Conservation (phyloP, 2,113 vertebrate species). For the Thamnaconus septentrionalis region DNA sequence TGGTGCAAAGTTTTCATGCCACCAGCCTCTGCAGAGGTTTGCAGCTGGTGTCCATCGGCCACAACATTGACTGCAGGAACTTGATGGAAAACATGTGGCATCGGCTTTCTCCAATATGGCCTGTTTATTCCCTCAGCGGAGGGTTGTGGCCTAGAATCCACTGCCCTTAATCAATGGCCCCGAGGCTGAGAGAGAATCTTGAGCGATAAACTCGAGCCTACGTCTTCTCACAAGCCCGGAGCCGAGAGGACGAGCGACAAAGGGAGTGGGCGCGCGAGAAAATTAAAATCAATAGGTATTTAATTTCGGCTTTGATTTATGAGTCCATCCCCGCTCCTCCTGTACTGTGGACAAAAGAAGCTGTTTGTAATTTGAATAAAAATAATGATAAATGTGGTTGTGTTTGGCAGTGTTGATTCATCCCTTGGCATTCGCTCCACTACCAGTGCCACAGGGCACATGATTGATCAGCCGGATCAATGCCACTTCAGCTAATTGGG, state of each 20-base stretch:
- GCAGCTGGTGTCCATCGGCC: constrained; percentile 7
- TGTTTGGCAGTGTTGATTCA: constrained; percentile 38
- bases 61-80: constrained; percentile 40
- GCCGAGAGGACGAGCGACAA: no score
- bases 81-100: constrained; percentile 37
- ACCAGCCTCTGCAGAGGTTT: constrained; percentile 35
- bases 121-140: constrained; percentile 44
- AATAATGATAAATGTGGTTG: constrained; percentile 40
- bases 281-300: constrained; percentile 59
- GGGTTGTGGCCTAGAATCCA: constrained; percentile 33
- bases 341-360: no score
- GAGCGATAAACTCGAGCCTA: constrained; percentile 34
- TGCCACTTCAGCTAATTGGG: constrained; percentile 61
- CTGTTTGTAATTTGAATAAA: constrained; percentile 25
- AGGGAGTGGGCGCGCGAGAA: no score
- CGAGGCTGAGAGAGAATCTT: constrained; percentile 9
- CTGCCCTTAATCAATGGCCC: constrained; percentile 49
- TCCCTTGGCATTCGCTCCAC: constrained; percentile 33
- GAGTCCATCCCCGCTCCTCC: constrained; percentile 28
- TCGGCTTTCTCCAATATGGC: constrained; percentile 37
- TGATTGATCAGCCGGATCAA: constrained; percentile 57
- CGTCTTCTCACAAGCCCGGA: no score
- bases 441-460: constrained; percentile 32
- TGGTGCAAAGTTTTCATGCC: constrained; percentile 9
- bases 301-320: constrained; percentile 54